These are phyloP conservation scores for Vimba vimba DNA, from an alignment of 2,113 vertebrate species.

Conservation along the genomic window DNA sequence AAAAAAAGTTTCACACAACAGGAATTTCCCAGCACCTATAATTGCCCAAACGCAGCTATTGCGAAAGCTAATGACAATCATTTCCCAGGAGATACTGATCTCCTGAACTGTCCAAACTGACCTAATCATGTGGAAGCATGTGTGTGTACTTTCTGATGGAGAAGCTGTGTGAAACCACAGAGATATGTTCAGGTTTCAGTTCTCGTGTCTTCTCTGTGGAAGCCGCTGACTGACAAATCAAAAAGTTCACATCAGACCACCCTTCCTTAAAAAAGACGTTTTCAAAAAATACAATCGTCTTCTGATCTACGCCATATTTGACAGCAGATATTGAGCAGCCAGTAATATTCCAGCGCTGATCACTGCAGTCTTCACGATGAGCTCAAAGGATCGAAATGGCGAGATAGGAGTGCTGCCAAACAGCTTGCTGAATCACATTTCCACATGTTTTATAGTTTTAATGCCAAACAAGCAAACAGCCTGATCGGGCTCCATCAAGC, in stretches of 20 bases:
- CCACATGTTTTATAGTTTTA: not conserved
- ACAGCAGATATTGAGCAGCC: constrained; percentile 14
- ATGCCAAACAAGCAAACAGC: not conserved
- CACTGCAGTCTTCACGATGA: not conserved
- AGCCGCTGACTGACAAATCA: not conserved
- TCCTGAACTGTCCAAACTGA: not conserved
- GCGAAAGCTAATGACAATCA: not conserved
- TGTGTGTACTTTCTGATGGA: not conserved
- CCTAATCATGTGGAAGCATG: constrained; percentile 9
- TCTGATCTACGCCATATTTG: not conserved
- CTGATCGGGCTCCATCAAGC: not conserved
- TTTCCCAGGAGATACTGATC: not conserved
- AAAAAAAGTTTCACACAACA: not conserved
- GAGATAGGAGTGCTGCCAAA: not conserved
- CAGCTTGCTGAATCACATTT: constrained; percentile 6
- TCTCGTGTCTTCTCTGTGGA: not conserved
- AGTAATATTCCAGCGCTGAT: not conserved
- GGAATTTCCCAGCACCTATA: not conserved
- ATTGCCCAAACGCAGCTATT: not conserved
- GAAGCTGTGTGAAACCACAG: not conserved
- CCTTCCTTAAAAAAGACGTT: not conserved
- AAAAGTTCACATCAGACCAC: not conserved
- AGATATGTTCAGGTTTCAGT: not conserved
- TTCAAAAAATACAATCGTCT: not conserved
- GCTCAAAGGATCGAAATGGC: not conserved